Conservation (phyloP, 2,113 vertebrate species). For the Echinops telfairi region DNA sequence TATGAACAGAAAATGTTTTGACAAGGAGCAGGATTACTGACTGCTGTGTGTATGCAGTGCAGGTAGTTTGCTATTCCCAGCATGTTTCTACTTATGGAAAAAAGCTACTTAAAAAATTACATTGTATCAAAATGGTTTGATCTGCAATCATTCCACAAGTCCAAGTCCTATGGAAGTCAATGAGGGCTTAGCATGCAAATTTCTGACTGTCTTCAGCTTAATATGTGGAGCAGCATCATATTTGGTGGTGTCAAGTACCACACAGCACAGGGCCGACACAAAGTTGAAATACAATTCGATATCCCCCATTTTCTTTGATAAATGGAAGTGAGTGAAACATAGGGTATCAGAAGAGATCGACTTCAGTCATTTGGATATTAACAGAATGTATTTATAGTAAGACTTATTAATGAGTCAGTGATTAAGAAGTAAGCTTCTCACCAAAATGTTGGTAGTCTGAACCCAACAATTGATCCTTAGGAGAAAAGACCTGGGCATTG, state of each 20-base stretch:
- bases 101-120: constrained; percentile 75
- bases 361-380: constrained; percentile 10
- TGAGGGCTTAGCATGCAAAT: constrained; percentile 71
- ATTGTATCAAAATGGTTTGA: constrained; percentile 71
- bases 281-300: constrained; percentile 62
- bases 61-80: constrained; percentile 77
- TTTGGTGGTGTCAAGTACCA: constrained; percentile 70
- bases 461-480: not conserved
- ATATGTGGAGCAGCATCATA: constrained; percentile 55
- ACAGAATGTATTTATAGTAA: not conserved
- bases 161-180: constrained; percentile 65
- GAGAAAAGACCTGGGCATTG: not conserved
- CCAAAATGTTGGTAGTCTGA: not conserved
- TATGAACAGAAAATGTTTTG: constrained; percentile 68
- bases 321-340: constrained; percentile 62
- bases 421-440: not conserved
- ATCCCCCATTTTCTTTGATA: constrained; percentile 8
- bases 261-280: constrained; percentile 51
- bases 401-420: not conserved
- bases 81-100: constrained; percentile 74
- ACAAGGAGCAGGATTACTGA: constrained; percentile 61
- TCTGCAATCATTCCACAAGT: constrained; percentile 69
- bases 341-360: constrained; percentile 19
- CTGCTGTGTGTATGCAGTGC: constrained; percentile 6
- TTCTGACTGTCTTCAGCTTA: constrained; percentile 57